Evolutionary conservation across 2,888 invertebrate species (phyloP), one percentile per base, ranked within the genome.

Genomic region (Coremacera marginata): DNA sequence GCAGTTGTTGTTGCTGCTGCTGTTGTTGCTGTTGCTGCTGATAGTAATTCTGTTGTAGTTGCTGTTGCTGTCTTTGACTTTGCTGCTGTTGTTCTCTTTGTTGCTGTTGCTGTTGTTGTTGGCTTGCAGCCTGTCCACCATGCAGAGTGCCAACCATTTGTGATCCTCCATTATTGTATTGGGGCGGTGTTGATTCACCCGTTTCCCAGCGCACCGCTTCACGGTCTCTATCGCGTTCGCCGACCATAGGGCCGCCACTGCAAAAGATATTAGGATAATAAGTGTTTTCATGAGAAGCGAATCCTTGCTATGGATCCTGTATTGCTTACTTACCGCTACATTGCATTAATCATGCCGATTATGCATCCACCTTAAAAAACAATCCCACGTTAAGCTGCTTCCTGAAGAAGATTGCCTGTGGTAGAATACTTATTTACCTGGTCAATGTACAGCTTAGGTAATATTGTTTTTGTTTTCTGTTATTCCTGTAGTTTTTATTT

Each of bases 121-220:
- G 89, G 86, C 87, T 82, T 86, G 86, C 87, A 88, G 87, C 87
- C 86, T 87, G 87, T 89, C 87, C 88, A 86, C 88, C 86, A 85
- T 87, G 89, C 84, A 89, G 85, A 89, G 88, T 86, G 83, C 89
- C 89, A 85, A 89, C 89, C 89, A 89, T 89, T 87, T 89, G 89
- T 87, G 86, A 86, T 86, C 85, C 89, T 88, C 89, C 89, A 89
- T 89, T 89, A 87, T 89, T 89, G 84, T 85, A 88, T 87, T 90
- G 90, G 89, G 90, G 90, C 88, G 91, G 90, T 90, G 91, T 89
- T 86, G 88, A 85, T 86, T 89, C 89, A 88, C 89, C 89, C 88
- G 89, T 86, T 89, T 90, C 90, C 90, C 90, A 90, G 88, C 89
- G 89, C 89, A 90, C 90, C 89, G 90, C 89, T 87, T 90, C 90